Evolutionary conservation across 2,113 vertebrate species (phyloP), one percentile per base, ranked within the genome.

Genomic region (Oreotrochilus melanogaster): DNA sequence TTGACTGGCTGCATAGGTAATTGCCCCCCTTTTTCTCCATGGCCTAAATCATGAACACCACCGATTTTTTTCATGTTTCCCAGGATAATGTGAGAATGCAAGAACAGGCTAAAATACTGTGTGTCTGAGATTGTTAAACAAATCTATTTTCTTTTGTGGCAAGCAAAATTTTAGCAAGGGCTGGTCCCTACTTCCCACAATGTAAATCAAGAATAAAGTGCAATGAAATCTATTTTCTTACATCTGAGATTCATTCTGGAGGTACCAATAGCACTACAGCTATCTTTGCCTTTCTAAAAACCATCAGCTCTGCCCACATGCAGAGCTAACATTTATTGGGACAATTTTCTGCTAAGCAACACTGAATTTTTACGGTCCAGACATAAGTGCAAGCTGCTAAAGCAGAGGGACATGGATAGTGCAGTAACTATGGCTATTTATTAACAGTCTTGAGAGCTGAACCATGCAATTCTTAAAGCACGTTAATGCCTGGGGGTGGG

Each of bases 391-490:
- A 91, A 91, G 53, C 72, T 87, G 57, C 39, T 88, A 73, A 93
- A 93, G 62, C 35, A 70, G 45, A 85, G 69, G 23, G 25, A 69
- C 48, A 28, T 8, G 43, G 27, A 50, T 31, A 93, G 23, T 37
- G 25, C n/a, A 81, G 73, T 87, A 84, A 83, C 8, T 54, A 11
- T 58, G 42, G 58, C 33, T 82, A 76, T 87, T 92, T 85, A 92
- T 85, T 94, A 87, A 91, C 74, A 65, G 27, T 51, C 22, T 65
- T 83, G 30, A 73, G 50, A 76, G 54, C 4, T 82, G 54, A 85
- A 96, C 89, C 42, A 79, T 73, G 62, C 15, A 6, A 50, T 79
- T 93, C 95, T 89, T 62, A 70, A 91, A 85, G 45, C 15, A 47
- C 23, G 53, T 76, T 37, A 85, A 73, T 66, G 58, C 47, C 37